Conservation (phyloP, 2,113 vertebrate genomes). For the Rhea pennata region DNA sequence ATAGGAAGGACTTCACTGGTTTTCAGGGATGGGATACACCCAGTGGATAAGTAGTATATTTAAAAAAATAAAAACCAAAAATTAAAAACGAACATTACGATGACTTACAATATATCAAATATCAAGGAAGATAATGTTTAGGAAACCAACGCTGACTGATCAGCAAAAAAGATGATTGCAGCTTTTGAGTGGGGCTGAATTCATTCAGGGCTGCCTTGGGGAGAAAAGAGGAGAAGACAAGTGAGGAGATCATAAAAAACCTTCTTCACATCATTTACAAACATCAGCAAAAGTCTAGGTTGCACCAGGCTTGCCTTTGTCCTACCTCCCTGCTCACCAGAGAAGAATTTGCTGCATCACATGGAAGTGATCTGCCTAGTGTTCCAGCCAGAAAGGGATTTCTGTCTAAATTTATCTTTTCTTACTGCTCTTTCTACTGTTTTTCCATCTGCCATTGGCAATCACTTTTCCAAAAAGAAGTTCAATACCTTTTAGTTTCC, state of each 20-base stretch:
- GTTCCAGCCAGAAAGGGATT: constrained; percentile 30
- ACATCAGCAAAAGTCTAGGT: background rate
- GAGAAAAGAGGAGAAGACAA: background rate
- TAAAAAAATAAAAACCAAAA: background rate
- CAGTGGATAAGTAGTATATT: background rate
- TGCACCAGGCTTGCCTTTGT: background rate
- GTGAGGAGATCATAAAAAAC: background rate
- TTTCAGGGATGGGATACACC: background rate
- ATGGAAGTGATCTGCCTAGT: constrained; percentile 26
- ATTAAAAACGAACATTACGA: background rate
- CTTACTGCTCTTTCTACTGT: background rate
- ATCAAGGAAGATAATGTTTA: background rate
- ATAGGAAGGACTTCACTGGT: background rate
- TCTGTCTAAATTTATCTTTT: constrained; percentile 39
- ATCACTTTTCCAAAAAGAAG: background rate
- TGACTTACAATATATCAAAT: background rate
- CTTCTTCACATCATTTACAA: background rate
- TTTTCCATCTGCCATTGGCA: constrained; percentile 12
- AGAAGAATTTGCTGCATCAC: background rate
- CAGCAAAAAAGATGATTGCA: background rate
- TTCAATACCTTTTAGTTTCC: background rate
- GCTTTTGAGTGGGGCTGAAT: background rate
- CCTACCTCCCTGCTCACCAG: background rate
- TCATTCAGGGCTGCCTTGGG: background rate
- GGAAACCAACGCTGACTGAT: background rate